These are phyloP conservation scores for Sarcoramphus papa DNA, from an alignment of 2,797 vertebrate species.

Conservation along the genomic window DNA sequence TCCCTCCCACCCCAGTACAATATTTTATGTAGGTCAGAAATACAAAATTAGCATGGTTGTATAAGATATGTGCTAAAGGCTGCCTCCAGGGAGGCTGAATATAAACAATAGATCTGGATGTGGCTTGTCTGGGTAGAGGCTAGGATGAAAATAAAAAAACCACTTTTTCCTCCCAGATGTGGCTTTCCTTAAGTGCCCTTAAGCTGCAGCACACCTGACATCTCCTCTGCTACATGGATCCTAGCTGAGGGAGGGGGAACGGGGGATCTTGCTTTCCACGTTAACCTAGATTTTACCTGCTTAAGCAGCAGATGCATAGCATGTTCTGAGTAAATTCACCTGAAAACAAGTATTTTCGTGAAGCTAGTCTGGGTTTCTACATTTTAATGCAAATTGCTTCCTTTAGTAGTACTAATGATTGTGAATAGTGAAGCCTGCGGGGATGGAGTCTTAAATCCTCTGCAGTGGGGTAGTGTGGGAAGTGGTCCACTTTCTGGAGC, in stretches of 20 bases:
- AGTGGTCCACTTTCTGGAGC: not conserved
- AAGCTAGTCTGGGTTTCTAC: not conserved
- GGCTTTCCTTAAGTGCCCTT: not conserved
- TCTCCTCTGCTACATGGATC: not conserved
- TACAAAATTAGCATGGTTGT: conserved; percentile 28
- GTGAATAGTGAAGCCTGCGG: not conserved
- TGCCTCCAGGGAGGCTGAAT: not conserved
- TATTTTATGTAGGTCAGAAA: conserved; percentile 48
- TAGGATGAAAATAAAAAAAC: not conserved
- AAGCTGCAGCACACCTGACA: not conserved
- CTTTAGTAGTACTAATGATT: not conserved
- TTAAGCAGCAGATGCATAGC: not conserved
- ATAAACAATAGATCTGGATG: conserved; percentile 10
- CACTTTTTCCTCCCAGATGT: not conserved
- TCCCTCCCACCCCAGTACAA: not conserved
- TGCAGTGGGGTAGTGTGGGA: not conserved
- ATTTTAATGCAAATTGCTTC: not conserved
- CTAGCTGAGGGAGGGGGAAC: not conserved
- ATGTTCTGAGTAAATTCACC: not conserved
- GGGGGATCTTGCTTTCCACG: not conserved
- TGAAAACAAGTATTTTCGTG: not conserved
- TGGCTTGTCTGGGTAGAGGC: not conserved
- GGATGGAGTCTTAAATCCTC: not conserved
- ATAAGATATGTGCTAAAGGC: conserved; percentile 23
- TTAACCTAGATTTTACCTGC: not conserved